These are phyloP conservation scores for Glaucomys volans DNA, from an alignment of 2,113 vertebrate species.

Conservation along the genomic window DNA sequence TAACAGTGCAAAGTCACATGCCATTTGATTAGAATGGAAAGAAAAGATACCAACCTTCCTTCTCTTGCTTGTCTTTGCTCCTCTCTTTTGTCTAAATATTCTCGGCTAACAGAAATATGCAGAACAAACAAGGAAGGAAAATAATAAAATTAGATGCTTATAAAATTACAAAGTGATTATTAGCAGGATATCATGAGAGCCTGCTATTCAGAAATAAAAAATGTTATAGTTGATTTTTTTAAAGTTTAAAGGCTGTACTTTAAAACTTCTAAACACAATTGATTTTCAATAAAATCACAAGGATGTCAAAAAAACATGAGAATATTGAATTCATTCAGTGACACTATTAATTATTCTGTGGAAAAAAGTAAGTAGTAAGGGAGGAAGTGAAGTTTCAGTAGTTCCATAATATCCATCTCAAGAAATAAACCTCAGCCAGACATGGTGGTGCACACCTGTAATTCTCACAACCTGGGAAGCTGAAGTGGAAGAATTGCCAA, in stretches of 20 bases:
- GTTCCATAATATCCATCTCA: neutral
- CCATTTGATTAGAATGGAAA: constrained; percentile 43
- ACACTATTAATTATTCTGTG: neutral
- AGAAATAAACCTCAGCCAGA: neutral
- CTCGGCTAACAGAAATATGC: constrained; percentile 89
- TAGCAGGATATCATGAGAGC: constrained; percentile 10
- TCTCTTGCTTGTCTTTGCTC: constrained; percentile 95
- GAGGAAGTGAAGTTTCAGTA: neutral
- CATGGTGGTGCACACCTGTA: too few relatives aligned
- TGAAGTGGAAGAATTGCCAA: too few relatives aligned
- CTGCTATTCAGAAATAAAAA: neutral
- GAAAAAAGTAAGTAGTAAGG: neutral
- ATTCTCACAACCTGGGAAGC: too few relatives aligned
- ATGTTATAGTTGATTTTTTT: neutral
- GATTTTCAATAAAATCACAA: constrained; percentile 24
- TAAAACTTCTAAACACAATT: neutral
- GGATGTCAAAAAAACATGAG: neutral
- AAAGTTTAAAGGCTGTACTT: constrained; percentile 11
- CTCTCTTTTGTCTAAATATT: constrained; percentile 95
- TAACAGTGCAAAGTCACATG: constrained; percentile 58
- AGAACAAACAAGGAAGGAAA: constrained; percentile 76
- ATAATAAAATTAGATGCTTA: constrained; percentile 60
- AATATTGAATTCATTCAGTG: neutral
- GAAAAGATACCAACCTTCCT: constrained; percentile 92
- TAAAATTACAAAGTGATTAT: constrained; percentile 44